Percentiles rank a stretch among this genome's conserved stretches.
phyloP scores from a whole-genome alignment of 2,113 vertebrate species.

The Nothobranchius kuhntae region DNA sequence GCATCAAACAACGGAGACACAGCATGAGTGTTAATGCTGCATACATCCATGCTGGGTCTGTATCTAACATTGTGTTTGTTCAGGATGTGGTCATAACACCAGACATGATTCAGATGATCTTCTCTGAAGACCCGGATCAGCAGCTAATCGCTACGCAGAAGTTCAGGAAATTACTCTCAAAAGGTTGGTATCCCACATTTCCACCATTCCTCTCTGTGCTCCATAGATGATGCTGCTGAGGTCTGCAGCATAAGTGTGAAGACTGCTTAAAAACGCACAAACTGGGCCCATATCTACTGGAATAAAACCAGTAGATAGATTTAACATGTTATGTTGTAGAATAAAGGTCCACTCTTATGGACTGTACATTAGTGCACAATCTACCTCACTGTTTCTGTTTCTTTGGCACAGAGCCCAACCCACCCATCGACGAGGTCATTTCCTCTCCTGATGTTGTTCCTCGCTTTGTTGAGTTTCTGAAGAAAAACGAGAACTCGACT shows the following conservation, averaged over 20 bases:
- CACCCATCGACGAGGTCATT: constrained; percentile 98
- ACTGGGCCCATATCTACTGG: no score
- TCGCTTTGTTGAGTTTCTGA: constrained; percentile 95
- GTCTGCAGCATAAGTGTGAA: no score
- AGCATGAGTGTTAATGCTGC: no score
- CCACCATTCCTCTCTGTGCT: no score
- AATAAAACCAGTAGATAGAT: no score
- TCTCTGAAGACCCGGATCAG: constrained; percentile 94
- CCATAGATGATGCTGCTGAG: no score
- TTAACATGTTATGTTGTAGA: no score
- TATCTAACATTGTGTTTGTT: constrained; percentile 8
- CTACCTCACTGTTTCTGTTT: no score
- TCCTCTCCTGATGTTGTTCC: constrained; percentile 92
- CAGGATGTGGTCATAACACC: constrained; percentile 95
- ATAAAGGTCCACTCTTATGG: constrained; percentile 4
- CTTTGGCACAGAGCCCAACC: constrained; percentile 88
- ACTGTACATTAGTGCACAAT: no score
- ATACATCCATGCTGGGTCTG: no score
- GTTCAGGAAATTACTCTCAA: constrained; percentile 97
- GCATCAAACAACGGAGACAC: no score
- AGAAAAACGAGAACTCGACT: constrained; percentile 91
- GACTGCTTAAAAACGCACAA: no score
- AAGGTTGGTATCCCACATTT: constrained; percentile 78
- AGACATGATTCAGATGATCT: constrained; percentile 98
- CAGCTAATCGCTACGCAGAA: constrained; percentile 94